Conservation (phyloP, 2,113 vertebrate genomes). For the Pelodiscus sinensis region DNA sequence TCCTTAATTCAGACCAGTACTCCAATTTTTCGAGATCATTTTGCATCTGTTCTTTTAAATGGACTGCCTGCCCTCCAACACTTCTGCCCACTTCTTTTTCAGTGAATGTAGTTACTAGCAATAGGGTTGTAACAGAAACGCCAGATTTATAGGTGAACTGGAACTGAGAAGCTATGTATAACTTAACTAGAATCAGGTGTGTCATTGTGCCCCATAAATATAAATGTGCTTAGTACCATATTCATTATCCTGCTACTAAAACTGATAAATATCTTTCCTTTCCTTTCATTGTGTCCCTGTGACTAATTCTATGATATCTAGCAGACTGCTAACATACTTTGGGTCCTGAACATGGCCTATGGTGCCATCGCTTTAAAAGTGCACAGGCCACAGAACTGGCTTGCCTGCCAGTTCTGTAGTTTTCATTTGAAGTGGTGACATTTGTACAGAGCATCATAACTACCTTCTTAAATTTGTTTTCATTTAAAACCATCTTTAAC, state of each 20-base stretch:
- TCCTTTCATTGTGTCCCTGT: background rate
- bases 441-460: background rate
- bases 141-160: background rate
- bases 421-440: background rate
- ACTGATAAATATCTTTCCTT: background rate
- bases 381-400: background rate
- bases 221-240: background rate
- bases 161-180: background rate
- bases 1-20: background rate
- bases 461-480: background rate
- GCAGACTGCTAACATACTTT: background rate
- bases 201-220: background rate
- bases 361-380: background rate
- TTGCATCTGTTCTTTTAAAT: background rate
- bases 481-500: background rate
- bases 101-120: background rate
- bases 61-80: background rate
- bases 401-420: background rate
- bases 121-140: too few species aligned
- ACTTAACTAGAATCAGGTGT: background rate
- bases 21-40: background rate
- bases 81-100: background rate
- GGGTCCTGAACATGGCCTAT: background rate
- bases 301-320: background rate
- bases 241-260: background rate